A percentile compares a stretch with the other conserved stretches of the same genome.
These are phyloP conservation scores for Chaetodon trifascialis DNA, from an alignment of 2,113 vertebrate genomes.

Conservation along the genomic window DNA sequence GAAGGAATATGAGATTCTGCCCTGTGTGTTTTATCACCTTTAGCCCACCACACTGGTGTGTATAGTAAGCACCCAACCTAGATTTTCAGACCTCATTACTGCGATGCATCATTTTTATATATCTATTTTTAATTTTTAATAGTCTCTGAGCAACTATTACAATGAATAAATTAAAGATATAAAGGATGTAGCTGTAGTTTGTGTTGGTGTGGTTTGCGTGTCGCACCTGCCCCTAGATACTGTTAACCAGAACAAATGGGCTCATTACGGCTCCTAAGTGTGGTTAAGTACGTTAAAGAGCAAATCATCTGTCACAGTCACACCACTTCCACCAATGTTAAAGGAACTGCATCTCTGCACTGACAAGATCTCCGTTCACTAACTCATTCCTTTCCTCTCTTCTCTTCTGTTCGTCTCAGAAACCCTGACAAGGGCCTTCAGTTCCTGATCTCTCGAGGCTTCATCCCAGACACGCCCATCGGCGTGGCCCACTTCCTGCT, in stretches of 20 bases:
- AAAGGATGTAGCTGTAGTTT: not conserved
- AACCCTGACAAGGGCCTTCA: slow-evolving; percentile 98
- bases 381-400: not conserved
- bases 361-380: not conserved
- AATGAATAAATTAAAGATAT: slow-evolving; percentile 12
- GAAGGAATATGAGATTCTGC: slow-evolving; percentile 30
- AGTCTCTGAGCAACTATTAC: not conserved
- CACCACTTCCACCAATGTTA: not conserved
- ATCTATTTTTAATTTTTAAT: not conserved
- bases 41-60: slow-evolving; percentile 11
- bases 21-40: slow-evolving; percentile 34
- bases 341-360: not conserved
- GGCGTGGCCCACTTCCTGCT: slow-evolving; percentile 98
- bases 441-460: slow-evolving; percentile 97
- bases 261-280: slow-evolving; percentile 1
- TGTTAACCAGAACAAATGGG: not conserved
- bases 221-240: not conserved
- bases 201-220: slow-evolving; percentile 2
- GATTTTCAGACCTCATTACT: slow-evolving; percentile 14
- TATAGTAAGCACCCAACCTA: not conserved
- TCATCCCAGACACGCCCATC: slow-evolving; percentile 98
- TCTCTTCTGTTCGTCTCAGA: slow-evolving; percentile 77
- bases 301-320: slow-evolving; percentile 6
- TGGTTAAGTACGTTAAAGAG: slow-evolving; percentile 1
- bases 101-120: slow-evolving; percentile 16